A percentile compares a stretch with the other conserved stretches of the same genome.
Conservation (phyloP, 2,113 vertebrate species). For the Pelusios castaneus region DNA sequence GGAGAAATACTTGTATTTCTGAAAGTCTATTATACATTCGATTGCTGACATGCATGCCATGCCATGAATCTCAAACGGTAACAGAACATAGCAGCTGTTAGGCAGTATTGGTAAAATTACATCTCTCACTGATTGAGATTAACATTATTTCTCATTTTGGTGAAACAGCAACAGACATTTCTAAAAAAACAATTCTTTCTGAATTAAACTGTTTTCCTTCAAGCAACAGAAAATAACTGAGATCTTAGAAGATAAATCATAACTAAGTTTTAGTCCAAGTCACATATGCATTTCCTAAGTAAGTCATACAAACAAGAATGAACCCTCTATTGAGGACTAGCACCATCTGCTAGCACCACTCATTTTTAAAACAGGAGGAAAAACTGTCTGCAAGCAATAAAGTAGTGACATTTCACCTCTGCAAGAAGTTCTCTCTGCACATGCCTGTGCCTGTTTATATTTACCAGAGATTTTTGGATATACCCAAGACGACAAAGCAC, state of each 20-base stretch:
- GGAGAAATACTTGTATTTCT: background rate
- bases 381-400: background rate
- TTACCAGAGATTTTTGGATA: background rate
- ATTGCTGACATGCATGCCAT: background rate
- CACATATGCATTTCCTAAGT: background rate
- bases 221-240: background rate
- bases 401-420: background rate
- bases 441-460: background rate
- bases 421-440: background rate
- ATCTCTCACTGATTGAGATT: background rate
- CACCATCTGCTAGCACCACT: background rate
- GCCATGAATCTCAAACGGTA: background rate
- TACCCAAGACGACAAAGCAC: background rate
- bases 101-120: background rate
- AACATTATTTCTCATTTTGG: background rate
- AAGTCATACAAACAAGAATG: background rate
- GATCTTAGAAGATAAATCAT: background rate
- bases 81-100: background rate
- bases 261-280: background rate
- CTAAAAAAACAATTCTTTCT: background rate
- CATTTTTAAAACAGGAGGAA: constrained; percentile 11
- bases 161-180: background rate
- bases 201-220: background rate
- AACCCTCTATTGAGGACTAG: background rate
- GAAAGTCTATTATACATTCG: background rate